A percentile compares a stretch with the other conserved stretches of the same genome.
Evolutionary conservation across 2,797 vertebrate species (phyloP).

Genomic region (Coregonus ussuriensis): DNA sequence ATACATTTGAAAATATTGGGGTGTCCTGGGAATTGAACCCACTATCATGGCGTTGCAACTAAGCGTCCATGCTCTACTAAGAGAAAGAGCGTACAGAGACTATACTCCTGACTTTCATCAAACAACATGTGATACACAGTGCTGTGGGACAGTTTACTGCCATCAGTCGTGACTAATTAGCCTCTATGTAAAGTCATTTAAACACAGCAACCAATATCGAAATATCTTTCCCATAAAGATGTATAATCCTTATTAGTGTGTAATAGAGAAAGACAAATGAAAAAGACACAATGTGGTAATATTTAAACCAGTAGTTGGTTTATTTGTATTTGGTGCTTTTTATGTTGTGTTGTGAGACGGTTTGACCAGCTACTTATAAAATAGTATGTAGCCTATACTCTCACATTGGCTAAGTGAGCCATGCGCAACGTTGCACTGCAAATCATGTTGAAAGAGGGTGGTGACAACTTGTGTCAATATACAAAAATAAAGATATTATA

Average conservation of each 20-base stretch:
- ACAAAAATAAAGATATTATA: slow-evolving; percentile 83
- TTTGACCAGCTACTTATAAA: slow-evolving; percentile 60
- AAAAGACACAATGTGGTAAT: slow-evolving; percentile 20
- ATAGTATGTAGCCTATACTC: slow-evolving; percentile 38
- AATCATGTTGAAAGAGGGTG: slow-evolving; percentile 49
- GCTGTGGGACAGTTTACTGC: not conserved
- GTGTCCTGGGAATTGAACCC: no score
- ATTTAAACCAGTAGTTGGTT: slow-evolving; percentile 60
- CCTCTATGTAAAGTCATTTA: not conserved
- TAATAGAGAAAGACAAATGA: not conserved
- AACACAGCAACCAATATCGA: not conserved
- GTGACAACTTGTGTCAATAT: slow-evolving; percentile 57
- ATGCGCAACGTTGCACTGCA: slow-evolving; percentile 68
- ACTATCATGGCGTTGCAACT: no score
- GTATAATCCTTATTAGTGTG: not conserved
- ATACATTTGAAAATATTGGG: no score
- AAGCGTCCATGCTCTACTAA: not conserved
- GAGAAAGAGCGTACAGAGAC: not conserved
- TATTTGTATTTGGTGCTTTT: slow-evolving; percentile 71
- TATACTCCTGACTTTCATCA: not conserved
- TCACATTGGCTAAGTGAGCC: slow-evolving; percentile 51
- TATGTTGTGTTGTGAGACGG: slow-evolving; percentile 48
- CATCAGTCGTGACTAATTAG: not conserved
- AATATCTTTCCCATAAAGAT: not conserved
- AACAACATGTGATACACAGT: not conserved